Evolutionary conservation across 2,888 invertebrate species (phyloP), one percentile per base, ranked within the genome.

Genomic region (Byasa hedistus): DNA sequence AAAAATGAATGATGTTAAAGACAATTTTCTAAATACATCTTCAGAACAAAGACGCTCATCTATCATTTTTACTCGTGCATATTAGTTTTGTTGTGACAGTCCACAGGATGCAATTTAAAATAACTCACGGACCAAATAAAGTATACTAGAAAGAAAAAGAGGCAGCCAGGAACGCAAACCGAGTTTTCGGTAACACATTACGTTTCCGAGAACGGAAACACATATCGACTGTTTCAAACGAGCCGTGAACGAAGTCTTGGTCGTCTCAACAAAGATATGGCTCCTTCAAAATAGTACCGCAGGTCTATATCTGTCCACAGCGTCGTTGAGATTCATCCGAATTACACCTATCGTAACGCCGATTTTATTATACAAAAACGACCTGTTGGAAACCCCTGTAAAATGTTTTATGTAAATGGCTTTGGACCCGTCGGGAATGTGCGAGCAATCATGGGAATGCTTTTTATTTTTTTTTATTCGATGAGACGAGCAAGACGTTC

Each of bases 191-290:
- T 69, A 73, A 73, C 65, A 69, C 74, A 72, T 73, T 73, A 76
- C 70, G 69, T 64, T 76, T 76, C 74, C 62, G 54, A 69, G 74
- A 76, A 76, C 71, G 73, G 74, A 73, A 72, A n/a, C n/a, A 63
- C 70, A 66, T 24, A 56, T 64, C 36, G 61, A 69, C 55, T 63
- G 68, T 65, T 66, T 69, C 70, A 69, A 66, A 72, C 71, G 70
- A 72, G 67, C 67, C 65, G 69, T 67, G 69, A 70, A 69, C 68
- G 68, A 65, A 72, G 70, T 69, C 68, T 64, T 36, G 61, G 60
- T 39, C 39, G 57, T 56, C 69, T 69, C 60, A 59, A 57, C 64
- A 66, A 68, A 68, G 61, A 69, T 21, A 57, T 36, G 56, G 56
- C 36, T 69, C 68, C 69, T 70, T 72, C 69, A 63, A 70, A 68